Base-by-base conservation (phyloP, 1,140 invertebrate species). In the Lepeophtheirus salmonis region DNA sequence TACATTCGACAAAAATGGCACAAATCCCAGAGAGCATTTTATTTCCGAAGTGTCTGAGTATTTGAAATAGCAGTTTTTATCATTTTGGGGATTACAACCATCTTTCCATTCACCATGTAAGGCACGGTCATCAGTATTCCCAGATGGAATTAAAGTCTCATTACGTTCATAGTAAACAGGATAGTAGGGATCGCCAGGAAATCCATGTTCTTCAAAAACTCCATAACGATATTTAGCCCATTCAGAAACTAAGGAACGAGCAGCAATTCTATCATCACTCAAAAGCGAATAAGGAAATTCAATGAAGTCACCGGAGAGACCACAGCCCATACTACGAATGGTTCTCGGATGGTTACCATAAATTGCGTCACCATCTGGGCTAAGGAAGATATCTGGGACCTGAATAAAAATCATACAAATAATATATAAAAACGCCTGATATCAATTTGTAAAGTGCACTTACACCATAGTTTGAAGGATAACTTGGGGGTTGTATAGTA, bases 221-320 rank as follows among this genome's bases (percentile, higher is more conserved):
- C 74, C 74, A 65, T 71, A 75, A 1, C 74, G 68, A 50, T 72
- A 72, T 60, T 73, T 72, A 1, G 71, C 71, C 71, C 73, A 75
- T 62, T 75, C 72, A 60, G 74, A 73, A 14, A 73, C 69, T 16
- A 75, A 14, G n/a, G n/a, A n/a, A n/a, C 30, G 30, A 4, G 16
- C 10, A 14, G 22, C 53, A 16, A 13, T 55, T 12, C 21, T 22
- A 12, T 16, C 21, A 24, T 17, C 22, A 20, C 12, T 12, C 13
- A 55, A 16, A 24, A 21, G 22, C 4, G 16, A 12, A 25, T 3
- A 21, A 3, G 53, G 53, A 3, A 55, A 14, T 6, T 55, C 16
- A 6, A 55, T 55, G 17, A 55, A 21, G 16, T 55, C 53, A 10
- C 16, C 53, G 16, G 16, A 20, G 22, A 22, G 16, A 25, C 53